Percentiles rank a stretch among this genome's conserved stretches.
Evolutionary conservation across 2,888 invertebrate genomes (phyloP).

Genomic region (Stegophylla sp.): DNA sequence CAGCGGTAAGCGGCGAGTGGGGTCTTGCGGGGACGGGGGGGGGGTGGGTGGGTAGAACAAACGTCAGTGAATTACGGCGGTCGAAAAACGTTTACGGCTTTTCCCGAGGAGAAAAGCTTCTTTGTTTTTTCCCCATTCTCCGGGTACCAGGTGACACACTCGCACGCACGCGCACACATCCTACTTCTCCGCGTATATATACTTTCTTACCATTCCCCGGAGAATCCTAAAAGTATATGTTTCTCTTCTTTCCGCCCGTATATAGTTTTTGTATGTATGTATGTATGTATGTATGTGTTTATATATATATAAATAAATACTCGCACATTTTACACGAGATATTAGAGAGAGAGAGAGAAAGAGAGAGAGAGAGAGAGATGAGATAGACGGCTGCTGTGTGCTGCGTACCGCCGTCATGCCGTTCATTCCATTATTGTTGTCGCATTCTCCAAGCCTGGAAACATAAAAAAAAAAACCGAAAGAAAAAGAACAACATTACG

Average conservation of each 20-base stretch:
- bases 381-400: neutral
- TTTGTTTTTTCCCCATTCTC: slow-evolving; percentile 36
- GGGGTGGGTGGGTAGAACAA: slow-evolving; percentile 43
- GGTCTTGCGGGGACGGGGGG: no score
- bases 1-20: neutral
- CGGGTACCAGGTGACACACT: slow-evolving; percentile 57
- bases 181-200: slow-evolving; percentile 62
- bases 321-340: slow-evolving; percentile 49
- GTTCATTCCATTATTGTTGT: slow-evolving; percentile 57
- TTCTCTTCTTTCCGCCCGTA: slow-evolving; percentile 40
- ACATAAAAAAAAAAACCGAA: slow-evolving; percentile 3
- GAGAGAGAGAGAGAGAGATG: slow-evolving; percentile 32
- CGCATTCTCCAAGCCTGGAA: neutral
- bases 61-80: slow-evolving; percentile 58
- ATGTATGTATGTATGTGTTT: neutral
- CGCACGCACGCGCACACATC: slow-evolving; percentile 23
- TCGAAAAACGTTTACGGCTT: slow-evolving; percentile 59
- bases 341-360: slow-evolving; percentile 42
- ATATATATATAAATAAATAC: slow-evolving; percentile 27
- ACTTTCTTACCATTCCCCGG: slow-evolving; percentile 60
- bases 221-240: slow-evolving; percentile 57
- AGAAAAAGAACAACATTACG: slow-evolving; percentile 55
- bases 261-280: slow-evolving; percentile 62
- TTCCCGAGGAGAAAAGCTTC: slow-evolving; percentile 38
- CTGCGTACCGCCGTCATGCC: neutral